A percentile compares a stretch with the other conserved stretches of the same genome.
These are phyloP conservation scores for Agraylea sexmaculata DNA, from an alignment of 1,140 invertebrate species.

Conservation along the genomic window DNA sequence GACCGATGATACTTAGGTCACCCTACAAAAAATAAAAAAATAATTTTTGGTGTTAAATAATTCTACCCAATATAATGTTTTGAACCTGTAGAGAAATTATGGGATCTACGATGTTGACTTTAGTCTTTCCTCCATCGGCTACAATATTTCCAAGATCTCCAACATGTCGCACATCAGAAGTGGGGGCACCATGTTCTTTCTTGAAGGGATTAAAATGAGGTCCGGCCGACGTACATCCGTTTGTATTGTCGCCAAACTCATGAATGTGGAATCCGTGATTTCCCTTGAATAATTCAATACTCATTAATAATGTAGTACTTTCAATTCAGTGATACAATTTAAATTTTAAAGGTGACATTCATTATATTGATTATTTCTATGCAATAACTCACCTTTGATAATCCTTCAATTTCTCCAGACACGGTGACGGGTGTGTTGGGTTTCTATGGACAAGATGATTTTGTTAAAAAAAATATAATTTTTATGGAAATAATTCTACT, in stretches of 20 bases:
- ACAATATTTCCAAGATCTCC: constrained; percentile 89
- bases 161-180: constrained; percentile 61
- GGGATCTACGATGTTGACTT: constrained; percentile 25
- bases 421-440: too few species aligned
- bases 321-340: neutral
- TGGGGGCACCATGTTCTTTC: constrained; percentile 77
- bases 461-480: too few species aligned
- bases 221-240: constrained; percentile 91
- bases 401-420: constrained; percentile 31
- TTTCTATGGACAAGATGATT: too few species aligned
- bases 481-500: too few species aligned
- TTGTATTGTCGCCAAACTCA: constrained; percentile 93
- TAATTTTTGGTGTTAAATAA: too few species aligned
- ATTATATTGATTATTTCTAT: constrained; percentile 2
- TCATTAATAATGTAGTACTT: constrained; percentile 1
- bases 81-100: constrained; percentile 20
- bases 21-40: constrained; percentile 47
- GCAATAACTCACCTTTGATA: constrained; percentile 27
- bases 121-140: constrained; percentile 62
- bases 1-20: constrained; percentile 69
- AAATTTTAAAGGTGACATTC: neutral
- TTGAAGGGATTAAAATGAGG: constrained; percentile 87
- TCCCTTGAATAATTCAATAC: constrained; percentile 24
- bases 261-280: constrained; percentile 93
- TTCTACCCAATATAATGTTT: too few species aligned